A percentile compares a stretch with the other conserved stretches of the same genome.
Conservation (phyloP, 2,888 invertebrate species). For the Leistus spinibarbis region DNA sequence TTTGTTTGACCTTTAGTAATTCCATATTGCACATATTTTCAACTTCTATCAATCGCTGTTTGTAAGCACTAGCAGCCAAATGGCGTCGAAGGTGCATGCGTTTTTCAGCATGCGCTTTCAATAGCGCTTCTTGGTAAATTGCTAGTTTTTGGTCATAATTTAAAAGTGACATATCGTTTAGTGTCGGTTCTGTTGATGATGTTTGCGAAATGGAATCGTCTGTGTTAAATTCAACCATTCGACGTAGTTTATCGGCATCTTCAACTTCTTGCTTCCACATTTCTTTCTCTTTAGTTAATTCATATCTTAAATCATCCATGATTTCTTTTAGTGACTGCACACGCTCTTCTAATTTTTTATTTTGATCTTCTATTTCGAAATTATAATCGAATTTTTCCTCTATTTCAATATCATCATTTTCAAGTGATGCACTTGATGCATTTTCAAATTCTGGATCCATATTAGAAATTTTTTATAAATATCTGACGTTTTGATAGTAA, state of each 20-base stretch:
- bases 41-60: slow-evolving; percentile 53
- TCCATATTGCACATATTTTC: slow-evolving; percentile 58
- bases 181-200: slow-evolving; percentile 42
- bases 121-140: slow-evolving; percentile 50
- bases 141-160: slow-evolving; percentile 51
- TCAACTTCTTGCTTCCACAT: slow-evolving; percentile 54
- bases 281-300: slow-evolving; percentile 50
- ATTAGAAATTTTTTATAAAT: neutral
- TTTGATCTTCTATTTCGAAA: slow-evolving; percentile 40
- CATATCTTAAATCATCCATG: slow-evolving; percentile 48
- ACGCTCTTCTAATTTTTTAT: slow-evolving; percentile 48
- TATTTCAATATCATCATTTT: neutral
- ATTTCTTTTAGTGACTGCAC: slow-evolving; percentile 48
- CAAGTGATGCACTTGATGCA: neutral
- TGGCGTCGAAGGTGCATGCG: slow-evolving; percentile 50
- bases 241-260: slow-evolving; percentile 41
- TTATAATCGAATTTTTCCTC: slow-evolving; percentile 43
- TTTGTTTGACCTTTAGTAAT: slow-evolving; percentile 53
- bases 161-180: slow-evolving; percentile 46
- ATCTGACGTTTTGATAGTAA: neutral
- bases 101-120: slow-evolving; percentile 51
- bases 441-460: neutral
- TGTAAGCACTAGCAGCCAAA: slow-evolving; percentile 54
- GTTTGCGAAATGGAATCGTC: neutral
- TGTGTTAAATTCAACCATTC: neutral